phyloP scores from a whole-genome alignment of 2,888 invertebrate species.

The Apantesis nais region DNA sequence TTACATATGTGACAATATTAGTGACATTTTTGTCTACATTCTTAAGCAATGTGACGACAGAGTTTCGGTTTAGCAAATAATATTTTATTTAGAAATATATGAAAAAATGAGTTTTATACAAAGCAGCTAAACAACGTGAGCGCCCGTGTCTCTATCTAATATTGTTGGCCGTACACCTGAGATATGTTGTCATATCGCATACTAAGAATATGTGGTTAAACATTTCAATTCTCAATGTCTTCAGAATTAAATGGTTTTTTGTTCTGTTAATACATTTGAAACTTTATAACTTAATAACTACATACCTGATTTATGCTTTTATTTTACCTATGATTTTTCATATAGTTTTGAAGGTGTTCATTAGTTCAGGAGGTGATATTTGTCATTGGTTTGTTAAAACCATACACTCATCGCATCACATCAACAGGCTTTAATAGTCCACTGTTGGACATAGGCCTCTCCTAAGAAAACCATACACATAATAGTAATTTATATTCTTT shows the following conservation, averaged over 20 bases:
- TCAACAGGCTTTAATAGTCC: no score
- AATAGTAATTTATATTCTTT: not conserved
- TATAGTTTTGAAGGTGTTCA: no score
- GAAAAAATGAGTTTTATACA: constrained; percentile 17
- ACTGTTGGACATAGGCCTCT: no score
- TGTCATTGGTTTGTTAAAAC: no score
- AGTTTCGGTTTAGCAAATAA: constrained; percentile 20
- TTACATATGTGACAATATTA: not conserved
- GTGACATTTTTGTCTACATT: constrained; percentile 13
- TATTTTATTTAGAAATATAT: constrained; percentile 28
- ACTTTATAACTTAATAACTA: not conserved
- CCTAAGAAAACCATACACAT: not conserved
- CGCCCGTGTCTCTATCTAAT: constrained; percentile 28
- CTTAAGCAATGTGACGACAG: constrained; percentile 4
- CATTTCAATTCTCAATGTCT: constrained; percentile 25
- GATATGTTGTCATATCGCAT: constrained; percentile 27
- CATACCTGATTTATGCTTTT: not conserved
- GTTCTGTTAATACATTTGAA: not conserved
- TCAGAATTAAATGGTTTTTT: not conserved
- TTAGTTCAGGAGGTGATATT: no score
- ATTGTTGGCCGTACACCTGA: constrained; percentile 31
- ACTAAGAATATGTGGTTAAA: constrained; percentile 13
- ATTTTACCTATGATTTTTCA: not conserved
- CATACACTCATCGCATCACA: no score
- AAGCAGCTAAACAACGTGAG: constrained; percentile 33